Evolutionary conservation across 2,888 invertebrate genomes (phyloP).

Genomic region (Celastrina argiolus): DNA sequence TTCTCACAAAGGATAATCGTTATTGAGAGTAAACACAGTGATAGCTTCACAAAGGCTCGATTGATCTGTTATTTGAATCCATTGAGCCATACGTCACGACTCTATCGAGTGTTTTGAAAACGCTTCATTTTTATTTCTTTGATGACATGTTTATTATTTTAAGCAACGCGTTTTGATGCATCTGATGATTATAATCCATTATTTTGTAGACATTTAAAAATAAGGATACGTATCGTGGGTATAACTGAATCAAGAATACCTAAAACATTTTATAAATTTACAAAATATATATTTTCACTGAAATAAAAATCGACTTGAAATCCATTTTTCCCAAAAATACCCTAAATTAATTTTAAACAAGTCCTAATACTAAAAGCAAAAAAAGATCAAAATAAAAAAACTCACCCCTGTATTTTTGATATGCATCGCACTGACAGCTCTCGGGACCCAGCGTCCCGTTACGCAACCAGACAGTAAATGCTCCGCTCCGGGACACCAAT

Average conservation of each 20-base stretch:
- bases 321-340: too few relatives aligned
- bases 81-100: neutral
- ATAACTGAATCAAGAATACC: too few relatives aligned
- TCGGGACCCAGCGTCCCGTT: slow-evolving; percentile 23
- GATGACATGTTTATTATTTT: neutral
- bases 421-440: slow-evolving; percentile 32
- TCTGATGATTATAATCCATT: too few relatives aligned
- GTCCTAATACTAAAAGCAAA: too few relatives aligned
- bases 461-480: slow-evolving; percentile 68
- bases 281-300: too few relatives aligned
- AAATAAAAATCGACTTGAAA: too few relatives aligned
- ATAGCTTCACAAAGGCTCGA: slow-evolving; percentile 28
- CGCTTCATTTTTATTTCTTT: neutral
- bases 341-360: too few relatives aligned
- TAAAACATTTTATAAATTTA: too few relatives aligned
- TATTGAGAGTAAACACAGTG: slow-evolving; percentile 33
- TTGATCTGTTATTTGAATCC: slow-evolving; percentile 29
- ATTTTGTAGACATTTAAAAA: too few relatives aligned
- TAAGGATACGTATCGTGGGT: too few relatives aligned
- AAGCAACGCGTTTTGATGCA: too few relatives aligned
- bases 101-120: neutral
- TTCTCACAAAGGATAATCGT: slow-evolving; percentile 41
- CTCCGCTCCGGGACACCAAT: slow-evolving; percentile 64
- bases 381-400: neutral
- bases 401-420: slow-evolving; percentile 26